Percentiles rank a stretch among this genome's conserved stretches.
These are phyloP conservation scores for Microcebus lehilahytsara DNA, from an alignment of 2,113 vertebrate genomes.

Conservation along the genomic window DNA sequence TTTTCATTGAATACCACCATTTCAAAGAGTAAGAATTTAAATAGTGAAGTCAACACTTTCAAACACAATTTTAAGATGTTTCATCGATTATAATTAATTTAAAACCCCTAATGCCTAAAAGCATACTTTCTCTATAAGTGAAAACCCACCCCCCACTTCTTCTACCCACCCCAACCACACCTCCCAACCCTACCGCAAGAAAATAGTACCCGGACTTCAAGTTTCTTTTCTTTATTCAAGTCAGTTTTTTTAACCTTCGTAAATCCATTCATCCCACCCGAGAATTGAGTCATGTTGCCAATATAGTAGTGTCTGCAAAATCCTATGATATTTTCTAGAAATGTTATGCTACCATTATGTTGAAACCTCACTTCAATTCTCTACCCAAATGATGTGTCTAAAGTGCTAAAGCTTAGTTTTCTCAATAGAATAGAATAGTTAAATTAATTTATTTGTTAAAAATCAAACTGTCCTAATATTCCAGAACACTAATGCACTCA, in stretches of 20 bases:
- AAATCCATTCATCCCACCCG: neutral
- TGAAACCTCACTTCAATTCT: conserved; percentile 22
- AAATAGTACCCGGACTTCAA: neutral
- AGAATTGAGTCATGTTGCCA: neutral
- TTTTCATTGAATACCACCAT: neutral
- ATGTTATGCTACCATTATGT: neutral
- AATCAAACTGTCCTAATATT: neutral
- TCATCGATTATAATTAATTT: neutral
- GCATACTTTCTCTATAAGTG: neutral
- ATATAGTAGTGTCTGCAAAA: neutral
- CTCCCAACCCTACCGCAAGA: neutral
- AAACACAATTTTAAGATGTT: neutral
- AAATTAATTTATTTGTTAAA: neutral
- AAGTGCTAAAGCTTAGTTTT: neutral
- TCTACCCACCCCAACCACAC: no score
- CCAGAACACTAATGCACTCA: neutral
- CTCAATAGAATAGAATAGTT: neutral
- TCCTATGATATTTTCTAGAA: neutral
- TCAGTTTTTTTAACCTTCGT: neutral
- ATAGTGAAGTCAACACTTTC: neutral
- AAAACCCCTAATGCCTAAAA: neutral
- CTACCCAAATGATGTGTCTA: neutral
- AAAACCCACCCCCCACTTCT: neutral
- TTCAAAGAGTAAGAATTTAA: neutral
- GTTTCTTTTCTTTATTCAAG: neutral